A percentile compares a stretch with the other conserved stretches of the same genome.
phyloP scores from a whole-genome alignment of 2,113 vertebrate genomes.

The Leptodactylus fuscus region DNA sequence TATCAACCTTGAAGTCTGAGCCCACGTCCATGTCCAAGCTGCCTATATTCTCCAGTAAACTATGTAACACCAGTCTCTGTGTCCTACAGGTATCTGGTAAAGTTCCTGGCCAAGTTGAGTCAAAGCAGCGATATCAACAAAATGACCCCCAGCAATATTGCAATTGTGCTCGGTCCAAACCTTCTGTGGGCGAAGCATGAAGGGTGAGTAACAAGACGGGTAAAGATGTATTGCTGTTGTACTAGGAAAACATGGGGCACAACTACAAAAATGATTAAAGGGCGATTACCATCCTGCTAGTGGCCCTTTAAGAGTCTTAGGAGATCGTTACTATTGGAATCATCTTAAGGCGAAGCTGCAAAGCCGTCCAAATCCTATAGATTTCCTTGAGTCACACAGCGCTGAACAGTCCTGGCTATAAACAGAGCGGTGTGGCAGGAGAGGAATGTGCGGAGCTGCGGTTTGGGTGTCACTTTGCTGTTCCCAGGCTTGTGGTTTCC shows the following conservation, averaged over 20 bases:
- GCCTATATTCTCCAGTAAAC: no score
- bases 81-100: conserved; percentile 90
- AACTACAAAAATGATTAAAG: no score
- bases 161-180: conserved; percentile 97
- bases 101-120: conserved; percentile 94
- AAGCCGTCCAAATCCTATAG: not conserved
- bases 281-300: no score
- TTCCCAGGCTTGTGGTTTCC: conserved; percentile 48
- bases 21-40: no score
- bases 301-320: no score
- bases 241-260: no score
- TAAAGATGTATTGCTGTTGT: not conserved
- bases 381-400: not conserved
- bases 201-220: conserved; percentile 79
- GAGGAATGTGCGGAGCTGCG: conserved; percentile 31
- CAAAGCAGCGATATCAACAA: conserved; percentile 95
- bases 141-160: conserved; percentile 97
- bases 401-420: no score
- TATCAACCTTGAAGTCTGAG: no score
- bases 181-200: conserved; percentile 95
- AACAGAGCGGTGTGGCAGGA: not conserved
- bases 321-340: no score
- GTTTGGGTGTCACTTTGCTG: conserved; percentile 32
- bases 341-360: no score
- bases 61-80: not conserved